A percentile compares a stretch with the other conserved stretches of the same genome.
phyloP scores from a whole-genome alignment of 1,140 invertebrate species.

The Halictus rubicundus region DNA sequence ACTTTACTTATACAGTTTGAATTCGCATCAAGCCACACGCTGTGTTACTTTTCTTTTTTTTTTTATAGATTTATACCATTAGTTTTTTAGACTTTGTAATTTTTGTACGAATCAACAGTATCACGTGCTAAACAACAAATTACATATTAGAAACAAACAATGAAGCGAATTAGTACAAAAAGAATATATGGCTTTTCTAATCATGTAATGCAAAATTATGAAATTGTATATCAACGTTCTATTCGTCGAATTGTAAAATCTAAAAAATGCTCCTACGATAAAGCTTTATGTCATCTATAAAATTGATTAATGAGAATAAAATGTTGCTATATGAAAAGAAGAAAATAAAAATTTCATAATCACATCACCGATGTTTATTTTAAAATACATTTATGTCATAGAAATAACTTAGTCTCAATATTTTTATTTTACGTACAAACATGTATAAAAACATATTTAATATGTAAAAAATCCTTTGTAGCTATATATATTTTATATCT shows the following conservation, averaged over 20 bases:
- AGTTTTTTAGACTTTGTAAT: slow-evolving; percentile 31
- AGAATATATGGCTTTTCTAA: slow-evolving; percentile 39
- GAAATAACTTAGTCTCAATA: background rate
- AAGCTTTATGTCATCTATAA: slow-evolving; percentile 29
- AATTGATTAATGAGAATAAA: slow-evolving; percentile 44
- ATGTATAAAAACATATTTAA: background rate
- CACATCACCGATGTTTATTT: slow-evolving; percentile 13
- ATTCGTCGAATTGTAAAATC: slow-evolving; percentile 23
- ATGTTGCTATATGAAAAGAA: slow-evolving; percentile 38
- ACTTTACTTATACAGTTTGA: slow-evolving; percentile 39
- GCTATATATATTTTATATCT: background rate
- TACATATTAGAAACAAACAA: slow-evolving; percentile 35
- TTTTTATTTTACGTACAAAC: slow-evolving; percentile 11
- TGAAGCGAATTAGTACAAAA: slow-evolving; percentile 48
- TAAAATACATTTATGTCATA: background rate
- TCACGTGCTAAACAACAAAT: slow-evolving; percentile 37
- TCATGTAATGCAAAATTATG: slow-evolving; percentile 39
- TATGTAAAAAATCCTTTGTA: background rate
- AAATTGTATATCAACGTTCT: slow-evolving; percentile 43
- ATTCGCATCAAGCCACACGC: slow-evolving; percentile 24
- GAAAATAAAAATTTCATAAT: background rate
- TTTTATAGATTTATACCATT: slow-evolving; percentile 40
- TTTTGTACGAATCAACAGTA: slow-evolving; percentile 39
- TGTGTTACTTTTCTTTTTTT: slow-evolving; percentile 35
- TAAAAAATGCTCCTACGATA: slow-evolving; percentile 35